Base-by-base conservation (phyloP, 1,140 invertebrate species). In the Hestina assimilis region DNA sequence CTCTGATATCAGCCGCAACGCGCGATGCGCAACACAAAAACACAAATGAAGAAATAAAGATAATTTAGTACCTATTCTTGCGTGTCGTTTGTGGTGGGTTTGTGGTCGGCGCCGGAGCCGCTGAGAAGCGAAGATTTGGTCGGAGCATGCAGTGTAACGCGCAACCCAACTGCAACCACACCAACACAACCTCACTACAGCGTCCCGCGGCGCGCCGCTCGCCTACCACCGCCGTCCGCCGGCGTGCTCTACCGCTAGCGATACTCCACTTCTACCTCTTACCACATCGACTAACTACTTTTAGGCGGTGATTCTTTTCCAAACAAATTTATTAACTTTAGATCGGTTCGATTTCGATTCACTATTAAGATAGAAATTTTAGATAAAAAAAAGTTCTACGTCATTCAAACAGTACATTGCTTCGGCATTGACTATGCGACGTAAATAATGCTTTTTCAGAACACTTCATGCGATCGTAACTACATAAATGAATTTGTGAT, bases 131-230 rank as follows among this genome's bases (percentile, higher is more conserved):
- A 71, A 79, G 84, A 77, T 85, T 85, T 84, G 82, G 80, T 83
- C 84, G 84, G 84, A 83, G 84, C 84, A 85, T 85, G 84, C 84
- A 87, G 84, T 84, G 84, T 85, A 84, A 87, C 82, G 84, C 84
- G 84, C 81, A 87, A 87, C 79, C 84, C 84, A 81, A 87, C 84
- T 87, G 84, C 84, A 87, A 87, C 84, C 84, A 87, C 81, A 81
- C 79, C 79, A 83, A 78, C 72, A 83, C 79, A 82, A 84, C 78
- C 83, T 83, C 76, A 82, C 81, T 82, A 78, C 75, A 55, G 71
- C 69, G 67, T 67, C 64, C 51, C 60, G n/a, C 54, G 40, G 48
- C 56, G 56, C 23, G 26, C 65, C 52, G n/a, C 29, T 26, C 53
- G 24, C 46, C 26, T 17, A 51, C 31, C 35, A 47, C 24, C 23